Evolutionary conservation across 2,797 vertebrate genomes (phyloP), one percentile per base, ranked within the genome.

Genomic region (Graptemys geographica): DNA sequence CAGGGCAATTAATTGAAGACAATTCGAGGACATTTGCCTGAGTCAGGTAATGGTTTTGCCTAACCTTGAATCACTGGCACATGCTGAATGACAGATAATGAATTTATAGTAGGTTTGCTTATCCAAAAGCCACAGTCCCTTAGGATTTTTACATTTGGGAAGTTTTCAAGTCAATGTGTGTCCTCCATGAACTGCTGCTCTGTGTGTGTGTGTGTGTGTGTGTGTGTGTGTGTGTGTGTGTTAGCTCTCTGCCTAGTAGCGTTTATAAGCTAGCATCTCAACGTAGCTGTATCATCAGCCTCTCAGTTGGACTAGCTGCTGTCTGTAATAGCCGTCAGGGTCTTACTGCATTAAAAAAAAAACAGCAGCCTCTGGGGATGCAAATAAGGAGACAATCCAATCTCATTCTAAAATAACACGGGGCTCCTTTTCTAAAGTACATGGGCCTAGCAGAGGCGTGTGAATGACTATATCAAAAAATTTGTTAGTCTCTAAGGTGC

Each of bases 1-100:
- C 57, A 78, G 18, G 84, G 25, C 33, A 53, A 76, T 96, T 92
- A 83, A 95, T 81, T 92, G 85, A 3, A 82, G 88, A n/a, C n/a
- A 87, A 31, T 1, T 81, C 86, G 79, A 93, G 95, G 91, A 74
- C 80, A 2, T 1, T 0, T 0, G 4, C n/a, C 49, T 25, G 69
- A 4, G 33, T 89, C 3, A 0, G 90, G 72, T n/a, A n/a, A n/a
- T 2, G 5, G n/a, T 0, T 25, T 86, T 83, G 89, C 57, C 0
- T 33, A 89, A 85, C 88, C 93, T 41, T n/a, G 23, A 83, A 90
- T 95, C 87, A 11, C 5, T 0, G 0, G 57, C 2, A 27, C 0
- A 55, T 55, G 76, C 12, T 18, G 86, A 21, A 25, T 16, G 56
- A 81, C 0, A 84, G 89, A 80, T 12, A 8, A 4, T 18, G 90